phyloP scores from a whole-genome alignment of 2,113 vertebrate species.

The Origma solitaria region DNA sequence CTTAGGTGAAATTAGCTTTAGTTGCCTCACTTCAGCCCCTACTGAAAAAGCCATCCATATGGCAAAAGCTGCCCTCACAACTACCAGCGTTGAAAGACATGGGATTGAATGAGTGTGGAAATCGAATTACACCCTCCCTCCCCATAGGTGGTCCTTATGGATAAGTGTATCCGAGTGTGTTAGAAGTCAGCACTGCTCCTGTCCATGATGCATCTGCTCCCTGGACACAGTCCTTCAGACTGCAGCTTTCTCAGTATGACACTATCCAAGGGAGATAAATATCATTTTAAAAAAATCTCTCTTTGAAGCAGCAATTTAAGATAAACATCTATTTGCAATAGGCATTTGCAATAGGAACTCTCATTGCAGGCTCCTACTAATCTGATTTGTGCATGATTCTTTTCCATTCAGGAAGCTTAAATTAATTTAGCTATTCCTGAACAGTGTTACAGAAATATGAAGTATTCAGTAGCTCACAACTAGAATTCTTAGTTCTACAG shows the following conservation, averaged over 20 bases:
- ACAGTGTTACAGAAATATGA: conserved; percentile 10
- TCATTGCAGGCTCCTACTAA: conserved; percentile 48
- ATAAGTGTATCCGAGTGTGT: neutral
- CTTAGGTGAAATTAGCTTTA: neutral
- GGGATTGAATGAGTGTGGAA: neutral
- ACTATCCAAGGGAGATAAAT: neutral
- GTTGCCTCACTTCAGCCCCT: neutral
- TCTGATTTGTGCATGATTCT: conserved; percentile 44
- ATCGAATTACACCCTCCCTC: neutral
- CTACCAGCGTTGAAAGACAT: neutral
- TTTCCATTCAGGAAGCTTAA: conserved; percentile 48
- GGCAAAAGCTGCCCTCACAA: neutral
- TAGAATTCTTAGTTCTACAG: neutral
- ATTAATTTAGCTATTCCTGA: conserved; percentile 55
- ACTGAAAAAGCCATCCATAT: neutral
- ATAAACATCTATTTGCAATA: neutral
- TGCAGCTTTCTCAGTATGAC: neutral
- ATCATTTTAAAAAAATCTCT: neutral
- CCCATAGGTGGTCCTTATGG: neutral
- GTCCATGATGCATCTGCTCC: neutral
- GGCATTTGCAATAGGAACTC: neutral
- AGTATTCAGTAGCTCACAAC: neutral
- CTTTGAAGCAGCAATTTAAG: conserved; percentile 25
- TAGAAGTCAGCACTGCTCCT: neutral
- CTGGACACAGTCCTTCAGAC: neutral